phyloP scores from a whole-genome alignment of 1,140 invertebrate species.

The Himalopsyche phryganea region DNA sequence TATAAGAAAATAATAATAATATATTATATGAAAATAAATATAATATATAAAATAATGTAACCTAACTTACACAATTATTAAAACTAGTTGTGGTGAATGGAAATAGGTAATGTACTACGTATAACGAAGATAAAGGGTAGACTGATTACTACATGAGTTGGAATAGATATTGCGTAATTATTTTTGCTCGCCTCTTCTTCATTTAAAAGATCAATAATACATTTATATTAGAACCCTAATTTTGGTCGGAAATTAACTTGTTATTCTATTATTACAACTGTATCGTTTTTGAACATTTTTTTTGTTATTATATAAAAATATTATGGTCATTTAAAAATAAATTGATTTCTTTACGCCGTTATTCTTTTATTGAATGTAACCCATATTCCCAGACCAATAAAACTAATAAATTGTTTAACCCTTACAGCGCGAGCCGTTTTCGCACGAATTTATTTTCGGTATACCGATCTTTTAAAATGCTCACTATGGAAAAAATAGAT shows the following conservation, averaged over 20 bases:
- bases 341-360: too few relatives aligned
- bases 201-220: slow-evolving; percentile 20
- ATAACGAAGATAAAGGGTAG: slow-evolving; percentile 21
- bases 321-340: too few relatives aligned
- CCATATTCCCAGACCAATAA: too few relatives aligned
- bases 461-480: too few relatives aligned
- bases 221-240: slow-evolving; percentile 19
- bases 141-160: slow-evolving; percentile 14
- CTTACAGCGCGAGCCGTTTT: too few relatives aligned
- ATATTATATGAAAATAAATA: slow-evolving; percentile 17
- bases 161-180: slow-evolving; percentile 12
- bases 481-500: too few relatives aligned
- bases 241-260: slow-evolving; percentile 9
- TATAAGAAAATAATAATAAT: slow-evolving; percentile 12
- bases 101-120: slow-evolving; percentile 7
- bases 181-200: slow-evolving; percentile 22
- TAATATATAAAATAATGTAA: background rate
- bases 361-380: too few relatives aligned
- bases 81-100: slow-evolving; percentile 17
- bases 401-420: too few relatives aligned
- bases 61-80: slow-evolving; percentile 9
- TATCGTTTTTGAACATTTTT: too few relatives aligned
- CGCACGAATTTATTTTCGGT: too few relatives aligned
- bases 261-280: background rate
- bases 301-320: too few relatives aligned